These are phyloP conservation scores for Trichomycterus rosablanca DNA, from an alignment of 2,113 vertebrate genomes.

Conservation along the genomic window DNA sequence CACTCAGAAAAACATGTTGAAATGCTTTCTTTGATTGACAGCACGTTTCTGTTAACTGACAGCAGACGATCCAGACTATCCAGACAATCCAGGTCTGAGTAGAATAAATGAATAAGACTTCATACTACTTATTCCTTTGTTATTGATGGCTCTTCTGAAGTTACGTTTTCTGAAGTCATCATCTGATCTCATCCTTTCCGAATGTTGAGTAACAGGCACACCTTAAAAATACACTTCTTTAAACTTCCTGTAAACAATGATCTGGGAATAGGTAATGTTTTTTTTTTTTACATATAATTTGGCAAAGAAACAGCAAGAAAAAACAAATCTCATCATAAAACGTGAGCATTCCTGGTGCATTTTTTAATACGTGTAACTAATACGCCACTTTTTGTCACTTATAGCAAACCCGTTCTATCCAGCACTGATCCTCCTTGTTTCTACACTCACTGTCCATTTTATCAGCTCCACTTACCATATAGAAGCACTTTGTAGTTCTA, in stretches of 20 bases:
- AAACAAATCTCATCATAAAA: neutral
- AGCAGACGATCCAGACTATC: neutral
- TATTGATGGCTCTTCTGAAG: conserved; percentile 1
- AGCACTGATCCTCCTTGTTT: no score
- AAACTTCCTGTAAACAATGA: neutral
- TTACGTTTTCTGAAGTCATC: neutral
- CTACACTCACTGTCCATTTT: no score
- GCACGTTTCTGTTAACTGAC: neutral
- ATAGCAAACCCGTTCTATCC: no score
- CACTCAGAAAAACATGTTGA: conserved; percentile 14
- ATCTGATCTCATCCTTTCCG: neutral
- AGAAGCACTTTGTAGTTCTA: no score
- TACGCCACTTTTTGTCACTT: conserved; percentile 3
- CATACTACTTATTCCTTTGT: neutral
- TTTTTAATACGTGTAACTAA: conserved; percentile 23
- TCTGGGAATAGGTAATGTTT: conserved; percentile 17
- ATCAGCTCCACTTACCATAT: no score
- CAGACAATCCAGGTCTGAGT: no score
- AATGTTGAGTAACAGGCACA: conserved; percentile 1
- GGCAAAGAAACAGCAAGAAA: neutral
- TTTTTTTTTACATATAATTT: conserved; percentile 1
- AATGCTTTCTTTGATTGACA: conserved; percentile 24
- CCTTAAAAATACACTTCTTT: neutral
- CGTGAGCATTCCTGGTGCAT: neutral
- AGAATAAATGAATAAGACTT: neutral